Conservation (phyloP, 2,888 invertebrate genomes). For the Apamea sordens region DNA sequence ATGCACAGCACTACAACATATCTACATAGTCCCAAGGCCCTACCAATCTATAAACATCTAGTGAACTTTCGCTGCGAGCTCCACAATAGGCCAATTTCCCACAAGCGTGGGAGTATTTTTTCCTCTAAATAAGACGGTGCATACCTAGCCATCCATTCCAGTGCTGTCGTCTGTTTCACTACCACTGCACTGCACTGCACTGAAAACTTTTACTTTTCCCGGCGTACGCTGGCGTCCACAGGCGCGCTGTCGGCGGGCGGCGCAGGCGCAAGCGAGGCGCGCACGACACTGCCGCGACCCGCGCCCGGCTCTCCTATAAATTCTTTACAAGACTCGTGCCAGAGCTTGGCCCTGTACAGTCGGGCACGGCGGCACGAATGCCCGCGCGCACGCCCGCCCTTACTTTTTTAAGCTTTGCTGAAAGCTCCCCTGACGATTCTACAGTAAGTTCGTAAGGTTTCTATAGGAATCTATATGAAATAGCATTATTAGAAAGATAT, state of each 20-base stretch:
- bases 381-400: slow-evolving; percentile 72
- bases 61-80: slow-evolving; percentile 64
- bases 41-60: slow-evolving; percentile 62
- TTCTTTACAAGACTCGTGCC: slow-evolving; percentile 89
- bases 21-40: slow-evolving; percentile 66
- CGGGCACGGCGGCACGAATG: slow-evolving; percentile 71
- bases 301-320: slow-evolving; percentile 86
- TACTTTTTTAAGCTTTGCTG: slow-evolving; percentile 54
- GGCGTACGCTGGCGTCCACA: slow-evolving; percentile 61
- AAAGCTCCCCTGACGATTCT: slow-evolving; percentile 5
- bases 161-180: slow-evolving; percentile 72
- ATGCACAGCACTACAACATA: slow-evolving; percentile 46
- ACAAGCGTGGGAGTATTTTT: slow-evolving; percentile 69
- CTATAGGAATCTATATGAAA: not conserved
- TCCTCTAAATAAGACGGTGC: slow-evolving; percentile 62
- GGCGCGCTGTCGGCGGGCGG: slow-evolving; percentile 60
- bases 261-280: slow-evolving; percentile 70
- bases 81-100: slow-evolving; percentile 66
- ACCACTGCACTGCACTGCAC: slow-evolving; percentile 80
- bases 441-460: not conserved
- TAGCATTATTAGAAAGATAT: not conserved
- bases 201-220: slow-evolving; percentile 80
- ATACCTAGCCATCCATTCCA: slow-evolving; percentile 86
- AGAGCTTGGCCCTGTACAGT: slow-evolving; percentile 86
- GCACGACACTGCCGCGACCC: slow-evolving; percentile 78